Evolutionary conservation across 2,797 vertebrate genomes (phyloP).

Genomic region (Melanogrammus aeglefinus): DNA sequence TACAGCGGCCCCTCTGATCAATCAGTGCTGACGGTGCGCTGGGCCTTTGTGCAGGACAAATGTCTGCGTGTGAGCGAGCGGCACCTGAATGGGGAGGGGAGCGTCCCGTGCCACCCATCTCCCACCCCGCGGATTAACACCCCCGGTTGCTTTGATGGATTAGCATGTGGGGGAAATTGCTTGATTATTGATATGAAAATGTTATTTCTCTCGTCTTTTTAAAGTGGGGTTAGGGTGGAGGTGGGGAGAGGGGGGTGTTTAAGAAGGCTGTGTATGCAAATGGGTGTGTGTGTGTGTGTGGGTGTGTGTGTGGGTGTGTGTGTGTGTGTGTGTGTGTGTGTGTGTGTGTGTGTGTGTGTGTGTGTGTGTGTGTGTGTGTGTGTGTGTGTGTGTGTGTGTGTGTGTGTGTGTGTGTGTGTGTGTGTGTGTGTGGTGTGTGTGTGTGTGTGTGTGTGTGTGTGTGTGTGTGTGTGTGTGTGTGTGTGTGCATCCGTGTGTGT

Average conservation of each 20-base stretch:
- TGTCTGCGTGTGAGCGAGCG: slow-evolving; percentile 87
- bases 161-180: slow-evolving; percentile 96
- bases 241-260: slow-evolving; percentile 30
- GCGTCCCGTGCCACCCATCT: slow-evolving; percentile 39
- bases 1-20: slow-evolving; percentile 89
- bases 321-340: slow-evolving; percentile 35
- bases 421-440: slow-evolving; percentile 33
- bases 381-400: slow-evolving; percentile 33
- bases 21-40: slow-evolving; percentile 87
- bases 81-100: slow-evolving; percentile 86
- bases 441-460: slow-evolving; percentile 18
- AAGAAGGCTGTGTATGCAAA: slow-evolving; percentile 25
- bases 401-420: slow-evolving; percentile 32
- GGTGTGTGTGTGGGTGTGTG: slow-evolving; percentile 45
- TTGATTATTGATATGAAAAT: slow-evolving; percentile 99
- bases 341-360: slow-evolving; percentile 17
- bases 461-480: slow-evolving; percentile 26
- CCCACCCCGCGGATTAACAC: slow-evolving; percentile 83
- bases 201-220: slow-evolving; percentile 61
- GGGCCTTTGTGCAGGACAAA: slow-evolving; percentile 94
- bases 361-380: slow-evolving; percentile 28
- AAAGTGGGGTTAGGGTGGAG: slow-evolving; percentile 21
- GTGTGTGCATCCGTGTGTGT: slow-evolving; percentile 33
- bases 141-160: slow-evolving; percentile 95
- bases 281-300: slow-evolving; percentile 34